A percentile compares a stretch with the other conserved stretches of the same genome.
Evolutionary conservation across 53 echinoderm and acorn worm genomes (phyloP).

Genomic region (Stichopus horrens): DNA sequence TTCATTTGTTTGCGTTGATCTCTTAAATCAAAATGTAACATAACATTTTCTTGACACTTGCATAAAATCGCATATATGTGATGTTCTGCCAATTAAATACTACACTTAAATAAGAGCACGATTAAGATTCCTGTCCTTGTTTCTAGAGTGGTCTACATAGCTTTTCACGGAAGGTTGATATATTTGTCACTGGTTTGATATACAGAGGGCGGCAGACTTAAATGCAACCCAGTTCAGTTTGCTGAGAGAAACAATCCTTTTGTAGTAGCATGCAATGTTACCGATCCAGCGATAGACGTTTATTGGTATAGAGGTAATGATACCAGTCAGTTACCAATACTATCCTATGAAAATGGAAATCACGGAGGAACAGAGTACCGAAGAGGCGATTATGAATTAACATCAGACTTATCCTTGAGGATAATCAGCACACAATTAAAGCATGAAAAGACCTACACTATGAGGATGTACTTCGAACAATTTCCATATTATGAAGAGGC

Average conservation of each 20-base stretch:
- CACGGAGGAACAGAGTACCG: neutral
- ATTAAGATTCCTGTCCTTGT: too few species aligned
- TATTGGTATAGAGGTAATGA: neutral
- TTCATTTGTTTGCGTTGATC: too few species aligned
- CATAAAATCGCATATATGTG: too few species aligned
- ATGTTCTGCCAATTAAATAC: too few species aligned
- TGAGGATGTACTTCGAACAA: neutral
- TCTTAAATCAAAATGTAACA: too few species aligned
- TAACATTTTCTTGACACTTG: too few species aligned
- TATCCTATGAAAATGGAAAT: neutral
- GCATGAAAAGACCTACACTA: neutral
- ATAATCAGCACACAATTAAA: neutral
- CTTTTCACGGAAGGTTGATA: too few species aligned
- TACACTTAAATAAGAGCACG: too few species aligned
- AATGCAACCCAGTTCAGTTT: neutral
- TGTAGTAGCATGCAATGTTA: neutral
- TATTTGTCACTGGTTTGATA: too few species aligned
- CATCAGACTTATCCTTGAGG: neutral
- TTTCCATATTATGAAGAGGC: neutral
- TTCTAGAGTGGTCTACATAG: too few species aligned
- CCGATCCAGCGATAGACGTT: neutral
- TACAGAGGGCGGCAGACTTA: neutral
- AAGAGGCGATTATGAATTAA: neutral
- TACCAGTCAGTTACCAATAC: neutral
- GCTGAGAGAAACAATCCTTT: neutral